These are phyloP conservation scores for Cordylochernes scorpioides DNA, from an alignment of 2,888 invertebrate genomes.

Conservation along the genomic window DNA sequence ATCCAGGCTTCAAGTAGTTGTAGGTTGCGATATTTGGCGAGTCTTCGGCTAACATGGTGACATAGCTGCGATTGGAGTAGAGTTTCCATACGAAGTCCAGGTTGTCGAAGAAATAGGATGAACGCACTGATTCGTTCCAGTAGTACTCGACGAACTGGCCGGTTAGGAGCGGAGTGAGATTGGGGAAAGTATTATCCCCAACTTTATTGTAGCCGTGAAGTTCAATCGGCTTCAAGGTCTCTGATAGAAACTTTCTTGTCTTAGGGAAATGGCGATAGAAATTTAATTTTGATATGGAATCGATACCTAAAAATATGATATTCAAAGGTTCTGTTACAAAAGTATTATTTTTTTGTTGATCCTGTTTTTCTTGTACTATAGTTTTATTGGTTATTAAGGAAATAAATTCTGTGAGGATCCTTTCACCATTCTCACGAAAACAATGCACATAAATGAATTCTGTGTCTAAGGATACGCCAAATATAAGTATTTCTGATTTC, in stretches of 20 bases:
- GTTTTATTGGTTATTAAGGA: constrained; percentile 9
- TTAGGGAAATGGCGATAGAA: constrained; percentile 44
- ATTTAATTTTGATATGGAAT: constrained; percentile 54
- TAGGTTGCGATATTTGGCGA: constrained; percentile 19
- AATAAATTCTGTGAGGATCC: constrained; percentile 8
- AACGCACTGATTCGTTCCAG: constrained; percentile 10
- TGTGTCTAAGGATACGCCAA: constrained; percentile 7
- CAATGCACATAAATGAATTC: constrained; percentile 11
- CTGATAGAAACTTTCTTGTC: constrained; percentile 35
- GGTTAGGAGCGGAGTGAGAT: constrained; percentile 18
- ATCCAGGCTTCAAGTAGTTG: constrained; percentile 20
- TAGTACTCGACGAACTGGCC: constrained; percentile 14
- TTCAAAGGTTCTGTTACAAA: constrained; percentile 24
- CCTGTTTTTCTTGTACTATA: constrained; percentile 6
- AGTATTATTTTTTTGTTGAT: constrained; percentile 1
- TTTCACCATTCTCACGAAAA: constrained; percentile 4
- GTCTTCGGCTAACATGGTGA: constrained; percentile 21
- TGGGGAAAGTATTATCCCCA: constrained; percentile 24
- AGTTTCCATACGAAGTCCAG: constrained; percentile 20
- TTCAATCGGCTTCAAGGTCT: constrained; percentile 39
- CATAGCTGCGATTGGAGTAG: constrained; percentile 17
- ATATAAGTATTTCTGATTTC: constrained; percentile 3
- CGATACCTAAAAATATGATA: constrained; percentile 52
- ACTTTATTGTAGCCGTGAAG: constrained; percentile 39
- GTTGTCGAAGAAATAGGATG: constrained; percentile 16